Evolutionary conservation across 2,888 invertebrate species (phyloP), one percentile per base, ranked within the genome.

Genomic region (Steinernema carpocapsae): DNA sequence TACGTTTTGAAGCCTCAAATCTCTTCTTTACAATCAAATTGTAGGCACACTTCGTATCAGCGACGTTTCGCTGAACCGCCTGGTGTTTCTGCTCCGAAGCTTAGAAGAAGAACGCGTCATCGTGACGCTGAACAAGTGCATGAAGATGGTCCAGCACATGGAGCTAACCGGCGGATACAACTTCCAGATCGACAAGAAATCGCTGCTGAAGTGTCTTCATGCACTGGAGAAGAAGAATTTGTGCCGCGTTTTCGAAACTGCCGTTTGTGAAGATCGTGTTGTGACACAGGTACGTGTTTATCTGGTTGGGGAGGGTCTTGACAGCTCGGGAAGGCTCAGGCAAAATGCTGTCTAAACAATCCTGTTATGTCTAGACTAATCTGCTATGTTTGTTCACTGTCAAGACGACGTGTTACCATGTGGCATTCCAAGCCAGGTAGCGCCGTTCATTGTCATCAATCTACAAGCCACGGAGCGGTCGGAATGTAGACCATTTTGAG

Each of bases 171-270:
- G 76, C 7, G 86, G 86, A 29, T 86, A 86, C 71, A 29, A 1
- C 32, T 75, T 82, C 74, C 52, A 85, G 84, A 83, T 87, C 29
- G 86, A 86, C 76, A 84, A 85, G 73, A 86, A 84, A 73, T 84
- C 85, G 1, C 72, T 83, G 19, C 59, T 80, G 71, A 86, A 86
- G 75, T 83, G 83, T 70, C 72, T 86, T 22, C 59, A 80, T 17
- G 83, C 85, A 14, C 74, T 86, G 7, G 76, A 80, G 70, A 74
- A 59, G 29, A 77, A 79, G 70, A 70, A 74, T 3, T 72, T 84
- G 4, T 42, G 79, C 0, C 72, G 77, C 7, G 37, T 83, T 10
- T 79, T 74, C 45, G 79, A 72, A 19, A 71, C 76, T 26, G 76
- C 74, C 24, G 72, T 76, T 14, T 42, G 24, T 37, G 79, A 78